phyloP scores from a whole-genome alignment of 2,113 vertebrate genomes.

The Tetrax tetrax region DNA sequence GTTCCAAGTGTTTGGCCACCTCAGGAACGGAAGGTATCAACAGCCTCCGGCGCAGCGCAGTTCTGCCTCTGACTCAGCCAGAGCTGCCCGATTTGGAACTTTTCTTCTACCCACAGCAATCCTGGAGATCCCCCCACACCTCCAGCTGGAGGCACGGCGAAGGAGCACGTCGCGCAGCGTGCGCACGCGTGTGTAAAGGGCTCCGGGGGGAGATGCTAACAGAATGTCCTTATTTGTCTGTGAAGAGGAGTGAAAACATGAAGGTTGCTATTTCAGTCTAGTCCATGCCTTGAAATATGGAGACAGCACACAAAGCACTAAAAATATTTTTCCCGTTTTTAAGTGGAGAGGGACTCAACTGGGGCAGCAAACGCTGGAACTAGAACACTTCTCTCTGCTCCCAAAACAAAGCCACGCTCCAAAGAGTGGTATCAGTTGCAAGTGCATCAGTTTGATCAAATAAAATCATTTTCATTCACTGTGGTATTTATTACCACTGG shows the following conservation, averaged over 20 bases:
- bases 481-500: not conserved
- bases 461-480: not conserved
- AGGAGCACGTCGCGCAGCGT: not conserved
- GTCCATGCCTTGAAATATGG: not conserved
- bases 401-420: not conserved
- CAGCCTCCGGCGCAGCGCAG: not conserved
- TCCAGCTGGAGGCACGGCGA: not conserved
- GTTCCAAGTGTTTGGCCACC: not conserved
- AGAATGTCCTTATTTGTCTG: not conserved
- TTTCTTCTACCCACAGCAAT: not conserved
- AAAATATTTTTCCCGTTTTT: not conserved
- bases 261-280: not conserved
- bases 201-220: not conserved
- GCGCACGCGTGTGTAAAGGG: not conserved
- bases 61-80: not conserved
- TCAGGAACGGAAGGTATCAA: not conserved
- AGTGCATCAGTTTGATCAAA: not conserved
- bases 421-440: not conserved
- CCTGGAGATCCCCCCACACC: constrained; percentile 4
- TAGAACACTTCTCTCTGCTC: not conserved
- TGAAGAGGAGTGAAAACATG: not conserved
- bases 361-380: not conserved
- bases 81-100: not conserved
- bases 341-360: not conserved
- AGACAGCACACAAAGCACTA: not conserved